Base-by-base conservation (phyloP, 1,140 invertebrate genomes). In the Rhyzopertha dominica region DNA sequence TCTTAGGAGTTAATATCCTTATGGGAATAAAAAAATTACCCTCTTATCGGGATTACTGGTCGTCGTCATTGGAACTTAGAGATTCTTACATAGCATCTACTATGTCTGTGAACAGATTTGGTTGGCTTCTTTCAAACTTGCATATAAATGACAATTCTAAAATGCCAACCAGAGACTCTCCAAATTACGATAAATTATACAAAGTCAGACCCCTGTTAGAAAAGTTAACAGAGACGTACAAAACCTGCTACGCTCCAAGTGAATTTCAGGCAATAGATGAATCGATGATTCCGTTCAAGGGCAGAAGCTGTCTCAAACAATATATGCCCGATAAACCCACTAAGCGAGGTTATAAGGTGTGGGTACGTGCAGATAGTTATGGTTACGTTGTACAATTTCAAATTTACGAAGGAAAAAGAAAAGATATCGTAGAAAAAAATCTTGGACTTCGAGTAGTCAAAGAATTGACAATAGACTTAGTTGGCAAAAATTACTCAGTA, bases 261-360 rank as follows among this genome's bases (percentile, higher is more conserved):
- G 38, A 31, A 28, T 12, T 47, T 26, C 39, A 38, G 22, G 5
- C 24, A 9, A 35, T 65, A 37, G 64, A 67, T 54, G 65, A 66
- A 42, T 63, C 57, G 26, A 66, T 67, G 57, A 56, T 69, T 32
- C 58, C 54, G 47, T 65, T 63, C 47, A 66, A 69, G 56, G 61
- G 58, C 38, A 56, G 59, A 38, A 60, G 47, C 49, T 48, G 48
- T 12, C 54, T 72, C 39, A 64, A 65, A 52, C 66, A 72, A 50
- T 73, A 70, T 53, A 58, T 65, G 31, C 68, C 65, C 37, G 60
- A 54, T 43, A 72, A 73, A 59, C 67, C 67, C 16, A 69, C 67
- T 48, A 73, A 74, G 58, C 54, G 69, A 51, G 68, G 65, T 8
- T 67, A 66, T 40, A 71, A 67, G 53, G 54, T 68, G 24, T 71